Evolutionary conservation across 2,113 vertebrate genomes (phyloP).

Genomic region (Anhinga anhinga): DNA sequence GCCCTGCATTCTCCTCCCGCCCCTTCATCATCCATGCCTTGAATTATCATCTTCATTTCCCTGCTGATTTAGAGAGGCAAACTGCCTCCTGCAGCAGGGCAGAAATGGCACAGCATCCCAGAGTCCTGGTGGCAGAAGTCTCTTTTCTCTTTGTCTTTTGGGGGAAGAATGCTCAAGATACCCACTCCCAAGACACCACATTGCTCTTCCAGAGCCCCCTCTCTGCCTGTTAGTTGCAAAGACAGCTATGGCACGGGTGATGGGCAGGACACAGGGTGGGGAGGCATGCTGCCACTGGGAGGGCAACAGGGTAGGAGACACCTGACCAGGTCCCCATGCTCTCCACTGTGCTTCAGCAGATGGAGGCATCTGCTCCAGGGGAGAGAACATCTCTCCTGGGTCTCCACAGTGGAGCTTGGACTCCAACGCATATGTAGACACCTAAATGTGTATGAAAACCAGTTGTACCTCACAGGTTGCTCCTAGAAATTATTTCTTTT

Average conservation of each 20-base stretch:
- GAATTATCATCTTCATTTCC: background rate
- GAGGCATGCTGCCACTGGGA: background rate
- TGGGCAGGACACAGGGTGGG: background rate
- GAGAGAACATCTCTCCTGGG: background rate
- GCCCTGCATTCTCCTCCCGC: background rate
- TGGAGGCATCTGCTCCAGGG: background rate
- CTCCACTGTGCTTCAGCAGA: fast-evolving
- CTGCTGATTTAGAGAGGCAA: background rate
- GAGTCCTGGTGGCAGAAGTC: background rate
- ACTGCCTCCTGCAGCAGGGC: background rate
- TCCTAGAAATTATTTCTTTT: background rate
- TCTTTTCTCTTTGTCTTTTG: background rate
- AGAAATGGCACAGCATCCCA: background rate
- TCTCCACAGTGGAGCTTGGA: background rate
- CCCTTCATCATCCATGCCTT: background rate
- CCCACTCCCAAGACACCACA: background rate
- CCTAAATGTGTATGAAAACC: background rate
- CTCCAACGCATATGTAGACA: background rate
- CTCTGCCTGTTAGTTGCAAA: background rate
- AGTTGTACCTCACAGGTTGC: fast-evolving
- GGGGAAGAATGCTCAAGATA: background rate
- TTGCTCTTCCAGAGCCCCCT: background rate
- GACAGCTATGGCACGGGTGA: background rate
- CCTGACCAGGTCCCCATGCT: background rate
- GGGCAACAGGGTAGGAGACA: background rate